Evolutionary conservation across 2,888 invertebrate genomes (phyloP).

Genomic region (Aleiodes alternator): DNA sequence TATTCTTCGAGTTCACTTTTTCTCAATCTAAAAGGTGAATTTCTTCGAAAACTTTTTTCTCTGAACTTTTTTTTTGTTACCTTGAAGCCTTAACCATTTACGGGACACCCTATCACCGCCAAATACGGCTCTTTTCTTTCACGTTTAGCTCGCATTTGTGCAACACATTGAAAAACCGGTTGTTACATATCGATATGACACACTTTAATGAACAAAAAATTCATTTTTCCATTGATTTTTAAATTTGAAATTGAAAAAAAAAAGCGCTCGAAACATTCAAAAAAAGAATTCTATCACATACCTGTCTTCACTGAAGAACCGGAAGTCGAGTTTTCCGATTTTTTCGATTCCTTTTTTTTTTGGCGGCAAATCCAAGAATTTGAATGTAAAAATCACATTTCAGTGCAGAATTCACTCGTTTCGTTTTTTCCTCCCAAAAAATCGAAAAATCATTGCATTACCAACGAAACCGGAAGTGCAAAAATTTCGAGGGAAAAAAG

Average conservation of each 20-base stretch:
- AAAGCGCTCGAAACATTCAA: neutral
- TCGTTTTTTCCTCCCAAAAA: neutral
- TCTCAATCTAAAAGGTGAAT: neutral
- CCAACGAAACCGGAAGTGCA: too few relatives aligned
- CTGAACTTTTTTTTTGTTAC: constrained; percentile 7
- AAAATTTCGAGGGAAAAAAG: too few relatives aligned
- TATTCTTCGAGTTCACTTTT: neutral
- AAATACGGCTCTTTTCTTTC: constrained; percentile 48
- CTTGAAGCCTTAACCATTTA: constrained; percentile 38
- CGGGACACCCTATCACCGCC: constrained; percentile 40
- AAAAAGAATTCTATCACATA: neutral
- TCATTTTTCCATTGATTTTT: constrained; percentile 7
- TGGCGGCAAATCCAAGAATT: neutral
- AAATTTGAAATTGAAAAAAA: neutral
- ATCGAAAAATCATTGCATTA: too few relatives aligned
- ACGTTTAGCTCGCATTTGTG: constrained; percentile 36
- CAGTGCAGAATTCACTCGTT: neutral
- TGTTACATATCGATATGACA: constrained; percentile 45
- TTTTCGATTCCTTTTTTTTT: constrained; percentile 3
- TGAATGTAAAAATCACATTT: neutral
- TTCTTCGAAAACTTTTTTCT: neutral
- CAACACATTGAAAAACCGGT: constrained; percentile 49
- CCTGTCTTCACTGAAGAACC: neutral
- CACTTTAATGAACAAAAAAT: constrained; percentile 37
- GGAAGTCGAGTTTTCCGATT: constrained; percentile 3